Base-by-base conservation (phyloP, 2,888 invertebrate species). In the Dione juno region DNA sequence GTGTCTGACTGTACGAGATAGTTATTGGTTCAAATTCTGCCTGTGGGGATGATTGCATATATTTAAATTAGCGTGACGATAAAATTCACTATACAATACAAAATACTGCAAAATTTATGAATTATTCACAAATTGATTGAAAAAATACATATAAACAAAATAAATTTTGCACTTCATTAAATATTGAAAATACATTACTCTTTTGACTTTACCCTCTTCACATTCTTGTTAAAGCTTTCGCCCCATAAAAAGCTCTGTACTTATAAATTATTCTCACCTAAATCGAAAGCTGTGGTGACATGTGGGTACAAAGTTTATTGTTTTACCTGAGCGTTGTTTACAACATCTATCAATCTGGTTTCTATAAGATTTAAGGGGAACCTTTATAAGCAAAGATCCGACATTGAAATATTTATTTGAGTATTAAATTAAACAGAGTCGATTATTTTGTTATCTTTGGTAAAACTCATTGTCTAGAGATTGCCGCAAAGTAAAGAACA, bases 301-400 rank as follows among this genome's bases (percentile, higher is more conserved):
- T 64, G 45, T 64, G 50, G 63, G 63, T 37, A 37, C 50, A 50
- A 35, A 48, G 63, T 64, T 64, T 64, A 64, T 64, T 48, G 50
- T 64, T 64, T 64, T 64, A 48, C 48, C 63, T 64, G 63, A 64
- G 35, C 48, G 16, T 64, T 64, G 63, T 64, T 64, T 64, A 64
- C 50, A 64, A 35, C 63, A 13, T 35, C 63, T 50, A 50, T 64
- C 50, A 64, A 50, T 64, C 63, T 50, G 63, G 16, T 37, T 35
- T 50, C 50, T 35, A 63, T 35, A 35, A 50, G 63, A 50, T 50
- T 48, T 37, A 50, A 14, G 41, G 14, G 21, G 35, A 37, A 50
- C 19, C 19, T 64, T 35, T 37, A 64, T 9, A 37, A 11, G 8
- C 2, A 11, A 45, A 11, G 16, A 48, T 50, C 50, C 63, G 37